These are phyloP conservation scores for Thaumatotibia leucotreta DNA, from an alignment of 1,140 invertebrate species.

Conservation along the genomic window DNA sequence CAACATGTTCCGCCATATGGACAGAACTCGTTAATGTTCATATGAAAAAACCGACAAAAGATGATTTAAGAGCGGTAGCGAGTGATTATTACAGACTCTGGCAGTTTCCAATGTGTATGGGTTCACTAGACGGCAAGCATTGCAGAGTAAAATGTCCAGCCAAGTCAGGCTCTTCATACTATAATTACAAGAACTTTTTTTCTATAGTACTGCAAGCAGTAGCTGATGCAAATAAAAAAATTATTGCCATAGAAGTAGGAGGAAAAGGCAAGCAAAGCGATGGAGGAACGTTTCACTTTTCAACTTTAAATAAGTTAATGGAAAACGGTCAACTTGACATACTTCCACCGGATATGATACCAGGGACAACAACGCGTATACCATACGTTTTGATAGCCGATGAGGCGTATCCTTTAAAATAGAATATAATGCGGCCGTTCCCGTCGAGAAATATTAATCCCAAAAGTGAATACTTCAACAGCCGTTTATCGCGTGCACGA, in stretches of 20 bases:
- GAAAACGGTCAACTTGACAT: too few relatives aligned
- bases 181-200: conserved; percentile 62
- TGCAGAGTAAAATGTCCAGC: conserved; percentile 37
- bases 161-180: conserved; percentile 46
- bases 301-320: too few relatives aligned
- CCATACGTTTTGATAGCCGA: too few relatives aligned
- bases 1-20: conserved; percentile 19
- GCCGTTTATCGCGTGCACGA: too few relatives aligned
- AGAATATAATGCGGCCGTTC: too few relatives aligned
- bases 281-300: conserved; percentile 13
- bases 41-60: conserved; percentile 21
- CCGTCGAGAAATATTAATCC: too few relatives aligned
- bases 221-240: conserved; percentile 48
- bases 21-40: conserved; percentile 15
- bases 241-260: conserved; percentile 51
- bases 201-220: conserved; percentile 50
- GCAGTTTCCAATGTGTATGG: conserved; percentile 51
- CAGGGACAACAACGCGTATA: too few relatives aligned
- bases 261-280: conserved; percentile 46
- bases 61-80: conserved; percentile 34
- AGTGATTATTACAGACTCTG: conserved; percentile 38
- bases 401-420: too few relatives aligned
- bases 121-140: conserved; percentile 63
- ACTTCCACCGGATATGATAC: too few relatives aligned
- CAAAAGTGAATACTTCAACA: too few relatives aligned